Percentiles rank a stretch among this genome's conserved stretches.
Evolutionary conservation across 2,113 vertebrate species (phyloP).

Genomic region (Girardinichthys multiradiatus): DNA sequence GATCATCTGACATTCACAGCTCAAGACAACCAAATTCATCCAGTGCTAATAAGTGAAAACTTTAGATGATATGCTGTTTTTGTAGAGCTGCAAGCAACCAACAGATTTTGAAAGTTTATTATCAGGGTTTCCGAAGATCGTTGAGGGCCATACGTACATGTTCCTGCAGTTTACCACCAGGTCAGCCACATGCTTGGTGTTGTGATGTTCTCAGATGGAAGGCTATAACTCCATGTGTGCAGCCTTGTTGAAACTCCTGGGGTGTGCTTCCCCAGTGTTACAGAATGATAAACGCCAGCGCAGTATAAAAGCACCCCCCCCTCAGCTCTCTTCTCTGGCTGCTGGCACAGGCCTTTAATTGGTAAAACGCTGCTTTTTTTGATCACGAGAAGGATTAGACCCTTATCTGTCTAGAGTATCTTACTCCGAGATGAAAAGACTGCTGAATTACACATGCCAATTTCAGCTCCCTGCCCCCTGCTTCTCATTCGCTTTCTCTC

Average conservation of each 20-base stretch:
- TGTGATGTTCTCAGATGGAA: constrained; percentile 72
- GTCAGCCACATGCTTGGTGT: constrained; percentile 52
- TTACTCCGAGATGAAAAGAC: constrained; percentile 98
- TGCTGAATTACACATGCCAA: constrained; percentile 95
- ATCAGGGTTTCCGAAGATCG: background rate
- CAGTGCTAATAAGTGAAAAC: background rate
- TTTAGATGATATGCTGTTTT: background rate
- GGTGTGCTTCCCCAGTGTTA: constrained; percentile 86
- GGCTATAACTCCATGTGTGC: constrained; percentile 28
- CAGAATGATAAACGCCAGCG: constrained; percentile 88
- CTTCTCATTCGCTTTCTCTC: constrained; percentile 43
- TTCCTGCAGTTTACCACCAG: background rate
- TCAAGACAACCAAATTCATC: background rate
- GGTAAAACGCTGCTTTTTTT: constrained; percentile 99
- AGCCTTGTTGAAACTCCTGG: constrained; percentile 69
- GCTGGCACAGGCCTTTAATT: constrained; percentile 95
- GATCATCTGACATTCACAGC: background rate
- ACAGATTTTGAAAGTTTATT: background rate
- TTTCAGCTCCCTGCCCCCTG: constrained; percentile 71
- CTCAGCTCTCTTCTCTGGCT: constrained; percentile 79
- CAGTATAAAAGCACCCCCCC: constrained; percentile 79
- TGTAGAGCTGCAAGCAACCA: background rate
- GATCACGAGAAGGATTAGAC: constrained; percentile 97
- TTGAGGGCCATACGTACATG: too few relatives aligned
- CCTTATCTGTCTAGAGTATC: constrained; percentile 97